Evolutionary conservation across 2,888 invertebrate genomes (phyloP).

Genomic region (Dysmachus trigonus): DNA sequence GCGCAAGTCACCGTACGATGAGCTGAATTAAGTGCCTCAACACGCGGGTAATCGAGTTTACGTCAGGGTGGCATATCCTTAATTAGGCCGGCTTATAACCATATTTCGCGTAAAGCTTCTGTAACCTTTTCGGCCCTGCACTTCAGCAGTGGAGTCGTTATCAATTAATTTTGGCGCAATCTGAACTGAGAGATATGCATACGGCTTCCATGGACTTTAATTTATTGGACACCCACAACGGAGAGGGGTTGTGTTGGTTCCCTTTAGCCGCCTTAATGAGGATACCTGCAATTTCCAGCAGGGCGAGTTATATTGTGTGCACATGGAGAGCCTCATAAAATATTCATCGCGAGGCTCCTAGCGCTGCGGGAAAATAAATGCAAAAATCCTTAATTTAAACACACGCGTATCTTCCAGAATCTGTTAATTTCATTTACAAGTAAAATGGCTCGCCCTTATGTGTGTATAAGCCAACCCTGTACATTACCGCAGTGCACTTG

Average conservation of each 20-base stretch:
- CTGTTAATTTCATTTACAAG: not conserved
- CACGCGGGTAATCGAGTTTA: not conserved
- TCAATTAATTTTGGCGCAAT: not conserved
- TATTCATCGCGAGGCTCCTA: constrained; percentile 16
- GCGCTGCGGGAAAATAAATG: constrained; percentile 1
- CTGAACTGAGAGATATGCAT: not conserved
- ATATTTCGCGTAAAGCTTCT: not conserved
- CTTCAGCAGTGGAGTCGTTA: not conserved
- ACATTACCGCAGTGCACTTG: not conserved
- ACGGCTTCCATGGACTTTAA: not conserved
- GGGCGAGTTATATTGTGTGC: not conserved
- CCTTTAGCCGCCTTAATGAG: not conserved
- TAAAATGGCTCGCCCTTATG: not conserved
- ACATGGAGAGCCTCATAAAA: not conserved
- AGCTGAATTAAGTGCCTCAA: not conserved
- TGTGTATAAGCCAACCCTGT: not conserved
- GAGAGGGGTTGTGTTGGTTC: not conserved
- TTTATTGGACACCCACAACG: not conserved
- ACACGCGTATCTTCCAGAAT: not conserved
- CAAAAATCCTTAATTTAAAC: constrained; percentile 26
- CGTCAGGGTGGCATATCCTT: not conserved
- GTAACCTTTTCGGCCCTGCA: not conserved
- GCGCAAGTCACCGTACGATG: not conserved
- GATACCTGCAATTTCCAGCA: not conserved
- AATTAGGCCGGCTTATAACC: not conserved